phyloP scores from a whole-genome alignment of 2,113 vertebrate species.

The Melanocharis versteri region DNA sequence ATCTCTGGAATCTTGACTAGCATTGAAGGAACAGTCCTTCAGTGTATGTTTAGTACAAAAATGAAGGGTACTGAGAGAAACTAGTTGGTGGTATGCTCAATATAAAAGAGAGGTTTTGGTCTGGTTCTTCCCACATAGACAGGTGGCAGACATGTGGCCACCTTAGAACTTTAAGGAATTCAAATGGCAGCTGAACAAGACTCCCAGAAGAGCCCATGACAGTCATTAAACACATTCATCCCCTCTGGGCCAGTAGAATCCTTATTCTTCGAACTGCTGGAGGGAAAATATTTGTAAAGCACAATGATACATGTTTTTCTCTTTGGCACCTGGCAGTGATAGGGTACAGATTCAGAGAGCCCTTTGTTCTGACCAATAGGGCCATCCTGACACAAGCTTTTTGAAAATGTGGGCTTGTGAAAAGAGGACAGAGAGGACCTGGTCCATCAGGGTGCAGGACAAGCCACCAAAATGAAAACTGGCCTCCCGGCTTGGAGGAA shows the following conservation, averaged over 20 bases:
- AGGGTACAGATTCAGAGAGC: neutral
- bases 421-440: neutral
- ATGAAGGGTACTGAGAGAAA: neutral
- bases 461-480: neutral
- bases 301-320: neutral
- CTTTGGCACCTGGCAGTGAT: neutral
- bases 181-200: neutral
- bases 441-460: neutral
- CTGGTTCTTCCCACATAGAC: neutral
- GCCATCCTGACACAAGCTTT: neutral
- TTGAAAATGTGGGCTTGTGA: neutral
- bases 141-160: neutral
- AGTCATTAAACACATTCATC: neutral
- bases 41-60: neutral
- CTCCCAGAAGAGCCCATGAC: neutral
- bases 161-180: neutral
- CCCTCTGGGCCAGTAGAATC: neutral
- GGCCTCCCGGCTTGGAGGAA: neutral
- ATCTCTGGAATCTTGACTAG: neutral
- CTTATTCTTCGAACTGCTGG: neutral
- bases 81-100: neutral
- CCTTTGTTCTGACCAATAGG: neutral
- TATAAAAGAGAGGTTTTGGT: neutral
- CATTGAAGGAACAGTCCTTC: neutral
- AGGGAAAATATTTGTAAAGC: neutral